These are phyloP conservation scores for Lipotes vexillifer DNA, from an alignment of 2,113 vertebrate genomes.

Conservation along the genomic window DNA sequence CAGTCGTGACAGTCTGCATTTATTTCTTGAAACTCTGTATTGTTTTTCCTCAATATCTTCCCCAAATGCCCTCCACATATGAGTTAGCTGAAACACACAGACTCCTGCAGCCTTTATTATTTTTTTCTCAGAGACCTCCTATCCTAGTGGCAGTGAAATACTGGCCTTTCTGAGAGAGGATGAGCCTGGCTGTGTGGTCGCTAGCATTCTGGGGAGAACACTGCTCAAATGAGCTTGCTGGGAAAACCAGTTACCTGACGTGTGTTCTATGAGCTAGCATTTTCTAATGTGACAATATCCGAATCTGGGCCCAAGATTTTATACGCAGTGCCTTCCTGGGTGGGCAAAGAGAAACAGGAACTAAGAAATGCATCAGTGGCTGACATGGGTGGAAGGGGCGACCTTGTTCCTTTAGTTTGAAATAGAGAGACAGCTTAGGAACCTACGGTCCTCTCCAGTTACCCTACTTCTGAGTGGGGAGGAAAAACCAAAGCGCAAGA, in stretches of 20 bases:
- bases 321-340: constrained; percentile 31
- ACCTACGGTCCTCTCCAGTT: background rate
- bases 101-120: background rate
- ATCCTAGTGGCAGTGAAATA: background rate
- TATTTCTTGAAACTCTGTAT: background rate
- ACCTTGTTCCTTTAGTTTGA: background rate
- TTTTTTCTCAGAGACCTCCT: background rate
- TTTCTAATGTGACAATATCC: background rate
- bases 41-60: background rate
- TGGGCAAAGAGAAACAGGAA: constrained; percentile 59
- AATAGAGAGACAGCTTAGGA: background rate
- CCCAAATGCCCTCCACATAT: background rate
- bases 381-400: constrained; percentile 29
- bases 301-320: background rate
- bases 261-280: constrained; percentile 33
- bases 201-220: background rate
- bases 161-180: background rate
- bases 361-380: constrained; percentile 30
- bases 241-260: constrained; percentile 9
- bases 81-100: background rate
- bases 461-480: background rate
- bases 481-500: background rate
- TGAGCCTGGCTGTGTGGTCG: background rate
- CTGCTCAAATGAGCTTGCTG: background rate
- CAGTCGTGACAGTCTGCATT: background rate